phyloP scores from a whole-genome alignment of 2,113 vertebrate species.

The Anser cygnoides region DNA sequence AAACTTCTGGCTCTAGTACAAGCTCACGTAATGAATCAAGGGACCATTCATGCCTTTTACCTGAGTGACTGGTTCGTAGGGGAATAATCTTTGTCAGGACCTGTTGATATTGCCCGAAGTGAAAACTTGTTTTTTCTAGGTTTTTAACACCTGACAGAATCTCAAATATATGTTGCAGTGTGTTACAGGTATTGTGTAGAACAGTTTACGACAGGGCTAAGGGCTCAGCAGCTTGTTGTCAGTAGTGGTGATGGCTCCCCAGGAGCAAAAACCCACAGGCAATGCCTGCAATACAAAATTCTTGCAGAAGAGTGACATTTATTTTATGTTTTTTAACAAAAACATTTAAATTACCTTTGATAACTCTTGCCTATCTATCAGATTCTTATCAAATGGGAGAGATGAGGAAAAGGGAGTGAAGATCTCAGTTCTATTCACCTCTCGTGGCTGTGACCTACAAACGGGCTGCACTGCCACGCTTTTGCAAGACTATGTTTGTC shows the following conservation, averaged over 20 bases:
- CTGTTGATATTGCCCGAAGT: neutral
- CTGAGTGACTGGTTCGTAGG: neutral
- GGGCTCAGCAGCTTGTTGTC: neutral
- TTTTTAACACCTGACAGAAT: neutral
- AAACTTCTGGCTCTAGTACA: neutral
- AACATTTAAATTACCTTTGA: too few species aligned
- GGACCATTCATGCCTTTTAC: neutral
- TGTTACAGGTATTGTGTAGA: neutral
- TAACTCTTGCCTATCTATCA: accelerated
- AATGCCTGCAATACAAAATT: neutral
- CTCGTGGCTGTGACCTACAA: accelerated
- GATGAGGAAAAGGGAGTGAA: neutral
- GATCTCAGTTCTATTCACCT: neutral
- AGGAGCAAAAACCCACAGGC: neutral
- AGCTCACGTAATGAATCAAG: neutral
- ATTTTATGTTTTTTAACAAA: neutral
- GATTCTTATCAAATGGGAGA: neutral
- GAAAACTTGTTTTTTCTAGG: neutral
- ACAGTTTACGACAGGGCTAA: neutral
- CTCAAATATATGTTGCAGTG: accelerated
- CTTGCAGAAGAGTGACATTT: too few species aligned
- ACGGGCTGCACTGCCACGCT: neutral
- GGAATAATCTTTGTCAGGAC: neutral
- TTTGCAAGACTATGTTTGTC: accelerated
- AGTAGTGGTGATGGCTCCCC: too few species aligned